Evolutionary conservation across 2,113 vertebrate genomes (phyloP).

Genomic region (Amphiprion percula): DNA sequence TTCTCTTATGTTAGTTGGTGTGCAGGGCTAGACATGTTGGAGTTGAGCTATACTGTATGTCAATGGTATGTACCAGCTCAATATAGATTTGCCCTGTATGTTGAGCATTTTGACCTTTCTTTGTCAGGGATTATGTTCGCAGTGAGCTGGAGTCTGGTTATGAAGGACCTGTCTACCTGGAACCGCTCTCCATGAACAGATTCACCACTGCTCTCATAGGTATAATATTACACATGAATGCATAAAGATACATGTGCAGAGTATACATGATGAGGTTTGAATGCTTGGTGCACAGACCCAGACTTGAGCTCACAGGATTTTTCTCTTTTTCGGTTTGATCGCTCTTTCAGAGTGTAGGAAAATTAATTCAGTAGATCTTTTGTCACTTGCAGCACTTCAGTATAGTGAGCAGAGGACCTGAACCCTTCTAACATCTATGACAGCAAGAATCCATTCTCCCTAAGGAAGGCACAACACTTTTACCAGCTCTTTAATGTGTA

Average conservation of each 20-base stretch:
- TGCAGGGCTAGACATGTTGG: neutral
- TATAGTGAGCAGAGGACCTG: neutral
- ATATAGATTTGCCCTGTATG: neutral
- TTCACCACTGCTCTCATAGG: constrained; percentile 97
- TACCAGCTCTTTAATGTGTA: neutral
- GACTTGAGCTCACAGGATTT: neutral
- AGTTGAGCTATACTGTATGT: neutral
- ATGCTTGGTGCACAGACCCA: too few species aligned
- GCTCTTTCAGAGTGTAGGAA: neutral
- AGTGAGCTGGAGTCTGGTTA: constrained; percentile 95
- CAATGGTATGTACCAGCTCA: neutral
- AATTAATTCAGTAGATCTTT: neutral
- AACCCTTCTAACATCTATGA: neutral
- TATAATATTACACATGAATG: constrained; percentile 74
- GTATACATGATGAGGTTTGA: neutral
- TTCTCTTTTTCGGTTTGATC: neutral
- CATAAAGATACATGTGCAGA: neutral
- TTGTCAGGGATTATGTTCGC: constrained; percentile 94
- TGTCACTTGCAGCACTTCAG: neutral
- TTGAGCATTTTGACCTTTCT: constrained; percentile 37
- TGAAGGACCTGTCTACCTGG: constrained; percentile 96
- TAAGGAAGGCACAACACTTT: neutral
- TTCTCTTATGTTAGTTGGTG: neutral
- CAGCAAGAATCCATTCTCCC: neutral
- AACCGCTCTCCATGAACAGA: constrained; percentile 96